Evolutionary conservation across 2,113 vertebrate genomes (phyloP).

Genomic region (Crotalus helleri): DNA sequence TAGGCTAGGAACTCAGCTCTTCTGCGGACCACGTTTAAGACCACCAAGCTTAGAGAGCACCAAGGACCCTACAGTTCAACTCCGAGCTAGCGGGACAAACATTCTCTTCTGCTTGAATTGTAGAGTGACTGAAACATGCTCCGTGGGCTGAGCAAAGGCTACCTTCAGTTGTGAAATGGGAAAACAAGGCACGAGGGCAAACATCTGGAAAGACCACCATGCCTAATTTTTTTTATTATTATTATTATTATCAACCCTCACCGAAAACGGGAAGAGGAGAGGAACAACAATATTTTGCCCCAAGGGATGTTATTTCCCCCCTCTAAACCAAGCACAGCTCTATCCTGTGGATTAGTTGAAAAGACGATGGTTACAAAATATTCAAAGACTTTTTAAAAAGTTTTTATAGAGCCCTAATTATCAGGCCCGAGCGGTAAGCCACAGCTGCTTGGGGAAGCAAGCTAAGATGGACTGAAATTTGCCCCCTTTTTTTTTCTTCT

Average conservation of each 20-base stretch:
- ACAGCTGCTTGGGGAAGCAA: neutral
- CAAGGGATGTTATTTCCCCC: neutral
- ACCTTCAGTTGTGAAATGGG: neutral
- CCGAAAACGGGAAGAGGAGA: neutral
- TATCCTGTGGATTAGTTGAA: neutral
- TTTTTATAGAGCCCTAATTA: neutral
- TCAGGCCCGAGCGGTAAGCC: neutral
- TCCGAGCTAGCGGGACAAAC: no score
- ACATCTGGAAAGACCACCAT: neutral
- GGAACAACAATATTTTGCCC: neutral
- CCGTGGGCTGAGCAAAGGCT: neutral
- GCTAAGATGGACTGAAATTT: neutral
- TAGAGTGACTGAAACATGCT: neutral
- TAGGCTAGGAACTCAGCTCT: conserved; percentile 45
- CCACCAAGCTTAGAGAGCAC: no score
- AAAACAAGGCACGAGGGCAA: neutral
- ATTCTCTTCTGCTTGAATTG: no score
- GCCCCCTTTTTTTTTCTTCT: no score
- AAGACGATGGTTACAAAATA: neutral
- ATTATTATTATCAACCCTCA: neutral
- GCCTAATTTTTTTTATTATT: neutral
- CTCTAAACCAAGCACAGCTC: neutral
- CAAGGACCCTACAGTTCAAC: no score
- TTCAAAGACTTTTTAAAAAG: neutral
- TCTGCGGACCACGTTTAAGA: neutral